Conservation (phyloP, 2,888 invertebrate genomes). For the Notodonta ziczac region DNA sequence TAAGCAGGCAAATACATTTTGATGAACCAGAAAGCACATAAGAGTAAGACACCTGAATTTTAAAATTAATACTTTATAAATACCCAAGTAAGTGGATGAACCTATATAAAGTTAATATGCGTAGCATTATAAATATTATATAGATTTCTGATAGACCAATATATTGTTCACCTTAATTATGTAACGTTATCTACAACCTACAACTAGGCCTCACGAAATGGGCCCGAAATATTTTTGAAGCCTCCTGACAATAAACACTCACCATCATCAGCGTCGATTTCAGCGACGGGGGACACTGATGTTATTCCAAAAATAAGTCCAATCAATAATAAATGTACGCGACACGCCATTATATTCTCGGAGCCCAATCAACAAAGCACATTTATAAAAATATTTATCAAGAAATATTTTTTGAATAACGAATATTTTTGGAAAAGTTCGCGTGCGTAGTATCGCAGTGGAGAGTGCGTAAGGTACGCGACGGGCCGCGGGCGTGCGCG, state of each 20-base stretch:
- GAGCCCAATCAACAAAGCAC: constrained; percentile 35
- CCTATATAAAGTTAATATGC: no score
- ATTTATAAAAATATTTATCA: constrained; percentile 15
- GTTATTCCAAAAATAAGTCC: constrained; percentile 68
- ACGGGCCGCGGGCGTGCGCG: constrained; percentile 41
- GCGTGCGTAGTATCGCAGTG: constrained; percentile 12
- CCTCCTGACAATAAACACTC: constrained; percentile 31
- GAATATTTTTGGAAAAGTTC: constrained; percentile 8
- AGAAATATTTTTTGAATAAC: background rate
- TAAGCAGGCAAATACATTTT: no score
- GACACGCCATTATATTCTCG: constrained; percentile 53
- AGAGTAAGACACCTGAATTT: no score
- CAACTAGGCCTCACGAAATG: no score
- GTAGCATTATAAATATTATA: no score
- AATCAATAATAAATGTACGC: constrained; percentile 59
- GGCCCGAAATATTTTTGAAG: no score
- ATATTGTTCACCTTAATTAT: no score
- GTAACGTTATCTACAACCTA: no score
- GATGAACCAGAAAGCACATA: no score
- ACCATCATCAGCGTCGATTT: constrained; percentile 75
- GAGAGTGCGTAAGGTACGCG: background rate
- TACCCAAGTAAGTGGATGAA: no score
- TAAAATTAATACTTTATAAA: no score
- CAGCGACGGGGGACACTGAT: constrained; percentile 68
- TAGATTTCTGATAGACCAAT: no score